Evolutionary conservation across 2,888 invertebrate species (phyloP), one percentile per base, ranked within the genome.

Genomic region (Cheilosia vernalis): DNA sequence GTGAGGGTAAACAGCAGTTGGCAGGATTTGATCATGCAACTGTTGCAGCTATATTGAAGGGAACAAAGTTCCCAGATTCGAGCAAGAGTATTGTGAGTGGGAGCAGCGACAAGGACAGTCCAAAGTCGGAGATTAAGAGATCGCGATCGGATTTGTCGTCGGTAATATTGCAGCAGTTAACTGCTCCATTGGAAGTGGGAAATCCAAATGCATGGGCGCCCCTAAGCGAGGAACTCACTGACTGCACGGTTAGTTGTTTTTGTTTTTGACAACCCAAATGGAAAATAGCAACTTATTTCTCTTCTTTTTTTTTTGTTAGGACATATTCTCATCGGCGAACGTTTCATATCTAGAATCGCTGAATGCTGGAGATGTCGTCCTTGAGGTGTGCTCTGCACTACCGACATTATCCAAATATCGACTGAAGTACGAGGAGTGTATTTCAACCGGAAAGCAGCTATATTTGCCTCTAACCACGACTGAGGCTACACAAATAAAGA

Each of bases 351-450:
- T 98, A 69, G 96, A 97, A 93, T 95, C 95, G 87, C 93, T 97
- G 83, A 94, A 96, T 88, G 98, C 97, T 0, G 97, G 97, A 33
- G 95, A 96, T 88, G 95, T 95, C 13, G 92, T 98, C 73, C 93
- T 98, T 49, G 96, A 97, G 88, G 95, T 97, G 87, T 98, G 98
- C 90, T 93, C 96, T 3, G 95, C 95, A 83, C 93, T 98, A 89
- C 96, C 97, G 0, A 90, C 93, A 92, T 87, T 94, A 91, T 91
- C 93, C 91, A 88, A 94, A 91, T 92, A 93, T 93, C 87, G 93
- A 90, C 89, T 93, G 90, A 90, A 94, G 93, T 94, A 93, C 91
- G 89, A 92, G 82, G 92, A 92, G 64, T 89, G 91, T 21, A 90
- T 91, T 58, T 87, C 90, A 1, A 95, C 93, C 89, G 96, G 95